Evolutionary conservation across 2,888 invertebrate genomes (phyloP).

Genomic region (Plebejus argus): DNA sequence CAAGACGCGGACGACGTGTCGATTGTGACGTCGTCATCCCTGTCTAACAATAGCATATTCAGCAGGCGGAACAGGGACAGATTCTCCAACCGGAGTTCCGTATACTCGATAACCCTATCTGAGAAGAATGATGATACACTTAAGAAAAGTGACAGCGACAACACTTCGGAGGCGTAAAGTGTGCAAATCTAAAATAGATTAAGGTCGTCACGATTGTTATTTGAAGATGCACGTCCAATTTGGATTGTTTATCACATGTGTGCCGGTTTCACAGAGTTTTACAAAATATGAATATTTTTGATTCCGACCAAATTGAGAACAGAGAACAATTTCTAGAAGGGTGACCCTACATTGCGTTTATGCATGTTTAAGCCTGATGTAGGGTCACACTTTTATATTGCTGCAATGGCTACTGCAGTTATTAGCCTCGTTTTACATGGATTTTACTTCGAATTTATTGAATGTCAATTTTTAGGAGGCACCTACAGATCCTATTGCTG

Average conservation of each 20-base stretch:
- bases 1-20: constrained; percentile 71
- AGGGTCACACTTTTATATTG: neutral
- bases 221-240: constrained; percentile 31
- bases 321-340: neutral
- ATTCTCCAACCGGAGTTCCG: constrained; percentile 72
- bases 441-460: neutral
- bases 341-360: neutral
- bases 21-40: constrained; percentile 65
- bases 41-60: constrained; percentile 69
- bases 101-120: constrained; percentile 74
- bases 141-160: constrained; percentile 69
- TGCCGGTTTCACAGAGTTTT: constrained; percentile 12
- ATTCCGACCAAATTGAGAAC: neutral
- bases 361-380: neutral
- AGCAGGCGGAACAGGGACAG: constrained; percentile 65
- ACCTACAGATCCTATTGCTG: neutral
- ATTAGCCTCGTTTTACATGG: neutral
- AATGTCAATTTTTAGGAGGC: neutral
- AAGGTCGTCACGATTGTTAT: constrained; percentile 16
- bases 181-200: constrained; percentile 26
- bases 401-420: neutral
- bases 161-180: constrained; percentile 74
- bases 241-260: constrained; percentile 9
- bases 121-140: constrained; percentile 67
- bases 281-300: neutral